Percentiles rank a stretch among this genome's conserved stretches.
These are phyloP conservation scores for Polydrusus pterygomalis DNA, from an alignment of 2,888 invertebrate genomes.

Conservation along the genomic window DNA sequence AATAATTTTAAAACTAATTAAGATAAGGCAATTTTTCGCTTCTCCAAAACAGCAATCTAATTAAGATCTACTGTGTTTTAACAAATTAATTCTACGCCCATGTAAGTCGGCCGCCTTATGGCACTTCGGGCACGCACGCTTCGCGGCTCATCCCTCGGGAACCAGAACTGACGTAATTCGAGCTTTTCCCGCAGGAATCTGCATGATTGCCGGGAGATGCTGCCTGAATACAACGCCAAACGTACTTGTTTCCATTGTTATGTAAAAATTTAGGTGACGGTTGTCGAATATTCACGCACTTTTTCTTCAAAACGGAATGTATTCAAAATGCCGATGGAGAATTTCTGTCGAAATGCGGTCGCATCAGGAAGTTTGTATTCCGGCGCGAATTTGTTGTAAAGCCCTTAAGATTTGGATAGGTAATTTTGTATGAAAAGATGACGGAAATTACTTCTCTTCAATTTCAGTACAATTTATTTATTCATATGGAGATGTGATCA, in stretches of 20 bases:
- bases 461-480: slow-evolving; percentile 38
- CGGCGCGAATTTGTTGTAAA: slow-evolving; percentile 41
- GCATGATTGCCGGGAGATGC: slow-evolving; percentile 71
- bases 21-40: not conserved
- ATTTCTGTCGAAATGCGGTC: slow-evolving; percentile 31
- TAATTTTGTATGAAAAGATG: slow-evolving; percentile 52
- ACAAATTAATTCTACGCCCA: slow-evolving; percentile 61
- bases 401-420: slow-evolving; percentile 54
- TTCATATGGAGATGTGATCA: slow-evolving; percentile 17
- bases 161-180: slow-evolving; percentile 69
- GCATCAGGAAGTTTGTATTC: slow-evolving; percentile 37
- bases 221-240: slow-evolving; percentile 68
- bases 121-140: slow-evolving; percentile 57
- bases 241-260: slow-evolving; percentile 67
- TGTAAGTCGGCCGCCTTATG: slow-evolving; percentile 66
- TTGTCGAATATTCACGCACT: slow-evolving; percentile 56
- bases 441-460: slow-evolving; percentile 50
- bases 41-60: slow-evolving; percentile 7
- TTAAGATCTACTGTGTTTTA: slow-evolving; percentile 23
- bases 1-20: not conserved
- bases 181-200: slow-evolving; percentile 67
- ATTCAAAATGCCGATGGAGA: slow-evolving; percentile 34
- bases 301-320: slow-evolving; percentile 34
- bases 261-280: slow-evolving; percentile 62
- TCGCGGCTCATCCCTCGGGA: slow-evolving; percentile 22